These are phyloP conservation scores for Halcyon badia DNA, from an alignment of 2,797 vertebrate species.

Conservation along the genomic window DNA sequence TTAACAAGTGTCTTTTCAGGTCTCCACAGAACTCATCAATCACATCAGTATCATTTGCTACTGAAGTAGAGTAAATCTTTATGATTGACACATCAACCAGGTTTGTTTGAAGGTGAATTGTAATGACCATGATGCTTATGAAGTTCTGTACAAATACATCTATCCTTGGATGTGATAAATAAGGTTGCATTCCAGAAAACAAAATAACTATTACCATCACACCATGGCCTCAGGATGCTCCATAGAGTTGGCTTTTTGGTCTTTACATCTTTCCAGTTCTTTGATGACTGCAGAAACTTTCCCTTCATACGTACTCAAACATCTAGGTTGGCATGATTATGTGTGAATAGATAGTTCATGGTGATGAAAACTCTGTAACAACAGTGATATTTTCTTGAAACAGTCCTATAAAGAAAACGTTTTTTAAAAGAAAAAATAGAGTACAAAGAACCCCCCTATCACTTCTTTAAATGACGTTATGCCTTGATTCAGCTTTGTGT, in stretches of 20 bases:
- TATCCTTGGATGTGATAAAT: too few relatives aligned
- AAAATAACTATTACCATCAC: too few relatives aligned
- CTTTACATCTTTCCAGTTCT: too few relatives aligned
- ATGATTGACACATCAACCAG: neutral
- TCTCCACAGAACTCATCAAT: neutral
- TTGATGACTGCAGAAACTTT: too few relatives aligned
- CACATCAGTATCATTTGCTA: neutral
- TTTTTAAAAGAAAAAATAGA: neutral
- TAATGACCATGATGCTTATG: too few relatives aligned
- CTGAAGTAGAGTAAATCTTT: neutral
- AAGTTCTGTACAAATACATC: too few relatives aligned
- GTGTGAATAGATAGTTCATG: neutral
- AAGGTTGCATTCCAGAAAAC: too few relatives aligned
- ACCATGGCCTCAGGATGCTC: too few relatives aligned
- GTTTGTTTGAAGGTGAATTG: too few relatives aligned
- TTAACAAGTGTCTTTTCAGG: neutral
- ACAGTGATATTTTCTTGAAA: neutral
- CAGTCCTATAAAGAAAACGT: neutral
- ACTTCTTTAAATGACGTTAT: neutral
- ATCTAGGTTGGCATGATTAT: too few relatives aligned
- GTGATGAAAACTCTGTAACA: neutral
- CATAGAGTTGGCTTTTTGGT: too few relatives aligned
- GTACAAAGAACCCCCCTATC: neutral
- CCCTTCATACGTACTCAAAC: too few relatives aligned
- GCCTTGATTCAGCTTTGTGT: neutral